Percentiles rank a stretch among this genome's conserved stretches.
Evolutionary conservation across 1,140 invertebrate genomes (phyloP).

Genomic region (Eumaeus atala): DNA sequence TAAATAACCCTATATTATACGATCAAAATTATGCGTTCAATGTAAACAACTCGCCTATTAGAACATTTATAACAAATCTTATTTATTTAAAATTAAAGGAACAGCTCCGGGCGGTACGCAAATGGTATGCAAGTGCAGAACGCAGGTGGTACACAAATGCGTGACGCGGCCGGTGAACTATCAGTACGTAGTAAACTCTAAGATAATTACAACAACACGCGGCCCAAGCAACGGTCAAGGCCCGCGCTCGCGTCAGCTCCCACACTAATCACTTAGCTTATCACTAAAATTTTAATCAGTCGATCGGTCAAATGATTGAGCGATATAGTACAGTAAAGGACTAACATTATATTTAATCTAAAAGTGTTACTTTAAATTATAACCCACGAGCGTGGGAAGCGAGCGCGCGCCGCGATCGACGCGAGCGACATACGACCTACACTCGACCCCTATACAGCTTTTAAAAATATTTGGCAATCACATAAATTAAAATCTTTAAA

Average conservation of each 20-base stretch:
- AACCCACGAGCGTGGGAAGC: constrained; percentile 54
- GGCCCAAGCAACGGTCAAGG: constrained; percentile 24
- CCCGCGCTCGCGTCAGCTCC: constrained; percentile 34
- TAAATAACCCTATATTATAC: constrained; percentile 72
- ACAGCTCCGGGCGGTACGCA: constrained; percentile 30
- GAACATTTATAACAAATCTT: constrained; percentile 63
- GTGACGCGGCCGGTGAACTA: constrained; percentile 29
- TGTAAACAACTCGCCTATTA: constrained; percentile 64
- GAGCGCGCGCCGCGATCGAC: constrained; percentile 32
- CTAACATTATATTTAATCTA: constrained; percentile 75
- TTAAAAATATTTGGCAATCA: constrained; percentile 71
- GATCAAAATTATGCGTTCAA: constrained; percentile 68
- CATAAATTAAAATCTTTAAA: constrained; percentile 70
- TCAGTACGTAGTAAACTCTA: constrained; percentile 46
- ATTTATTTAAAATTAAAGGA: constrained; percentile 34
- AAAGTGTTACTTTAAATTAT: constrained; percentile 73
- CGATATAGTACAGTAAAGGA: constrained; percentile 73
- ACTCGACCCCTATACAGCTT: constrained; percentile 55
- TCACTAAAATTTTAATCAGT: constrained; percentile 74
- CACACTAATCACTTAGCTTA: constrained; percentile 67
- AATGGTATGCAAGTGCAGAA: constrained; percentile 43
- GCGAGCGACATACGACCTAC: constrained; percentile 14
- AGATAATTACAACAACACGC: constrained; percentile 50
- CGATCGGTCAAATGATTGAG: constrained; percentile 73
- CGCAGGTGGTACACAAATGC: constrained; percentile 31